Base-by-base conservation (phyloP, 2,888 invertebrate genomes). In the Congeria kusceri region DNA sequence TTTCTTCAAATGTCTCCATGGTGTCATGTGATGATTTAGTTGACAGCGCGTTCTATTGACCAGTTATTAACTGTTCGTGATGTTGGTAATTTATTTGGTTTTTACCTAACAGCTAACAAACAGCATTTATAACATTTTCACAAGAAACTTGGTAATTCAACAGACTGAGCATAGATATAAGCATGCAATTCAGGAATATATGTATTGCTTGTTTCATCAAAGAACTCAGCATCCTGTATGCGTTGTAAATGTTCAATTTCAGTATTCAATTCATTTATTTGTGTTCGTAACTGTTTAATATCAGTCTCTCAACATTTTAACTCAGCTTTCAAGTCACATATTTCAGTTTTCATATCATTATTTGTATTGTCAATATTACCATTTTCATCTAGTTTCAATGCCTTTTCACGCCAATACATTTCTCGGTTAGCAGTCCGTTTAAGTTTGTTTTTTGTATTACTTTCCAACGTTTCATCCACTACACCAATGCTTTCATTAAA, bases 131-230 rank as follows among this genome's bases (percentile, higher is more conserved):
- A 1, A 32, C 63, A 70, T 62, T 49, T 70, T 62, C 70, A 63
- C 32, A 56, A 15, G 56, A 27, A 53, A 63, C 70, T 20, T 70
- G 62, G 53, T 20, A 29, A 25, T 70, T n/a, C n/a, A n/a, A n/a
- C n/a, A n/a, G n/a, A n/a, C n/a, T n/a, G n/a, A n/a, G n/a, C n/a
- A n/a, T n/a, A n/a, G n/a, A n/a, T n/a, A 70, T 63, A 70, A 13
- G 25, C 32, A 25, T 70, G 70, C 27, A 70, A 20, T 20, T 69
- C 20, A 4, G 46, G 32, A 3, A 18, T 47, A 49, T 59, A 69
- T 47, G 47, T 23, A 18, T 69, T 69, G 18, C 25, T 69, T 9
- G 58, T 46, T 69, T 69, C 68, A 69, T 69, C 61, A 47, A 59
- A 61, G 11, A 61, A 27, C 23, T 46, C 27, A 27, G 32, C 32